Base-by-base conservation (phyloP, 2,888 invertebrate species). In the Oxycera nigricornis region DNA sequence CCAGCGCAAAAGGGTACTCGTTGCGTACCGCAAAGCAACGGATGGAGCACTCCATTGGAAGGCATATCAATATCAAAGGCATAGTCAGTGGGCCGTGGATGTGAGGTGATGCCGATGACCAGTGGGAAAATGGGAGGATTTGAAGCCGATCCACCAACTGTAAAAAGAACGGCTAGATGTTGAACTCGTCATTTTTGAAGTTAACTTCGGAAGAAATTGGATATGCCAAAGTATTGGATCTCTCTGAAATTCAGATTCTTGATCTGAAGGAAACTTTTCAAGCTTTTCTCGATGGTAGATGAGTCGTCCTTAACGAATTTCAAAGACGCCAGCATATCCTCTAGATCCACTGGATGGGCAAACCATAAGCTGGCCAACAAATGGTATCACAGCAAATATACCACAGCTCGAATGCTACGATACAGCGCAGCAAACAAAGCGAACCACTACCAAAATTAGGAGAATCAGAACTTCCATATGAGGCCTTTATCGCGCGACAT, bases 401-500 rank as follows among this genome's bases (percentile, higher is more conserved):
- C n/a, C n/a, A n/a, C n/a, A n/a, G n/a, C n/a, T n/a, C n/a, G n/a
- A 67, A 46, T 67, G 46, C 67, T 26, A 67, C 46, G 26, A 46
- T n/a, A n/a, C 2, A 39, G 41, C 26, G 52, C 31, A 20, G 68
- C 52, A 68, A 68, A 68, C 68, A 68, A 68, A 68, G 28, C 20
- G 62, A 35, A 68, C 50, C 68, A 50, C 50, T 30, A 70, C 70
- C 70, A 70, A 70, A 70, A 70, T 52, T 70, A 65, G 65, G 41
- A 65, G 70, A 70, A 70, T 70, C 52, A 52, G 52, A 68, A 52
- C 55, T 70, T 31, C 30, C 68, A 68, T 68, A 50, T 68, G 68
- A 31, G 70, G 30, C 55, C 31, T 31, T 46, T 68, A 52, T 52
- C 35, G 52, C n/a, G n/a, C 55, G 31, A 55, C 41, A 17, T 65